phyloP scores from a whole-genome alignment of 2,888 invertebrate species.

The Dorcus parallelipipedus region DNA sequence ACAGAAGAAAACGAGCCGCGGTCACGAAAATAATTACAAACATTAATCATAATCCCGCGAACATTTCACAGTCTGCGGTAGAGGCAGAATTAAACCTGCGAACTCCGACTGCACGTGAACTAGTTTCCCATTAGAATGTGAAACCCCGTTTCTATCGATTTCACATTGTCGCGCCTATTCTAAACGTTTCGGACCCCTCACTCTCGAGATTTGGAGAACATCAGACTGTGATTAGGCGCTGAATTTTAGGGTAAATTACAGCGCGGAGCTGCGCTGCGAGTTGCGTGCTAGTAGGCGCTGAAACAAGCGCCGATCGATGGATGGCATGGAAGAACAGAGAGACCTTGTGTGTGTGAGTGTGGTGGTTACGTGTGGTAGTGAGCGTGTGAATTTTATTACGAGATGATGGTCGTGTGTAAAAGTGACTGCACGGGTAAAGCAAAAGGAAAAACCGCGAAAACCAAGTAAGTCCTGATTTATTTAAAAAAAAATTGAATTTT shows the following conservation, averaged over 20 bases:
- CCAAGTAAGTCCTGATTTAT: too few species aligned
- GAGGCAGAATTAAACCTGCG: slow-evolving; percentile 19
- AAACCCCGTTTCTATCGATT: slow-evolving; percentile 31
- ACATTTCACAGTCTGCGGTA: slow-evolving; percentile 23
- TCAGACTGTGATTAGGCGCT: slow-evolving; percentile 27
- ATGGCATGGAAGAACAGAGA: slow-evolving; percentile 8
- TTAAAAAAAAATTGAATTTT: too few species aligned
- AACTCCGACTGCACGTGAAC: slow-evolving; percentile 23
- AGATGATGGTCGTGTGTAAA: slow-evolving; percentile 20
- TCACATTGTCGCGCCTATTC: slow-evolving; percentile 15
- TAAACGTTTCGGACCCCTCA: slow-evolving; percentile 10
- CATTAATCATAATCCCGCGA: slow-evolving; percentile 23
- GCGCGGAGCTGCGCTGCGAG: slow-evolving; percentile 31
- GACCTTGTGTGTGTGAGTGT: too few species aligned
- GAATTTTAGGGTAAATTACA: slow-evolving; percentile 27
- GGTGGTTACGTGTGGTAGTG: too few species aligned
- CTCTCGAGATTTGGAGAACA: slow-evolving; percentile 2
- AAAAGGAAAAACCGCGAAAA: too few species aligned
- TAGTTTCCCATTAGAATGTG: slow-evolving; percentile 33
- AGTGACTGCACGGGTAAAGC: slow-evolving; percentile 9
- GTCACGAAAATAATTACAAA: slow-evolving; percentile 21
- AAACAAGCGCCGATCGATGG: slow-evolving; percentile 29
- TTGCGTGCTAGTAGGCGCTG: slow-evolving; percentile 30
- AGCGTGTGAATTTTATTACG: slow-evolving; percentile 13
- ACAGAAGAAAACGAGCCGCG: slow-evolving; percentile 4